These are phyloP conservation scores for Cladopsammia gracilis DNA, from an alignment of 64 coral and sea anemone genomes.

Conservation along the genomic window DNA sequence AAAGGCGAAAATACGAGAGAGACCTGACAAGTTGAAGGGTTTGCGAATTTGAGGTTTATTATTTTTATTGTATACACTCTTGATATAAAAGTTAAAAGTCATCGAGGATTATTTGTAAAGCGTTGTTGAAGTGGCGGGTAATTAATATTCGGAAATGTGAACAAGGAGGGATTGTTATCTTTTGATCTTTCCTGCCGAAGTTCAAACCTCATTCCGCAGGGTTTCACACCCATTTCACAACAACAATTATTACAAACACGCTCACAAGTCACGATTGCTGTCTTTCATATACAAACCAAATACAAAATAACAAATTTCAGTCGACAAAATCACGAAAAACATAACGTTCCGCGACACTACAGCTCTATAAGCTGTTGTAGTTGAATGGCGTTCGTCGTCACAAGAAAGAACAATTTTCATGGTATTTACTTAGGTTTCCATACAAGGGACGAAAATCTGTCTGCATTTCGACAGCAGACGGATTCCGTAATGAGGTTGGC, in stretches of 20 bases:
- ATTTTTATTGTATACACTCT: not conserved
- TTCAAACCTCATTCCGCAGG: not conserved
- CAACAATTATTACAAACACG: not conserved
- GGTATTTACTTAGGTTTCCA: no score
- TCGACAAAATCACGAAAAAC: no score
- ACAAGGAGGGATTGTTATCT: not conserved
- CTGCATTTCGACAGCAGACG: no score
- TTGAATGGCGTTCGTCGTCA: not conserved
- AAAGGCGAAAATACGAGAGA: no score
- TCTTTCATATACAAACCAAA: no score
- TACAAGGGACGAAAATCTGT: no score
- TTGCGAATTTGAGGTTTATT: no score
- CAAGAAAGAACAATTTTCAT: no score
- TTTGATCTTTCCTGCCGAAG: not conserved
- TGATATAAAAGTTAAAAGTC: not conserved
- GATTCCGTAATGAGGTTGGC: no score
- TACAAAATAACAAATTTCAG: no score
- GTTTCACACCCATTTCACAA: not conserved
- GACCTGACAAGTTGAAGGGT: no score
- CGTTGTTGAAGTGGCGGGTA: not conserved
- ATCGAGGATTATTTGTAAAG: conserved; percentile 11
- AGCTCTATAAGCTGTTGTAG: not conserved
- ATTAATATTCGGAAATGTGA: conserved; percentile 33
- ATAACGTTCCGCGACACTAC: not conserved
- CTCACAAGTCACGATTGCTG: not conserved